Evolutionary conservation across 2,888 invertebrate species (phyloP), one percentile per base, ranked within the genome.

Genomic region (Trichopria drosophilae): DNA sequence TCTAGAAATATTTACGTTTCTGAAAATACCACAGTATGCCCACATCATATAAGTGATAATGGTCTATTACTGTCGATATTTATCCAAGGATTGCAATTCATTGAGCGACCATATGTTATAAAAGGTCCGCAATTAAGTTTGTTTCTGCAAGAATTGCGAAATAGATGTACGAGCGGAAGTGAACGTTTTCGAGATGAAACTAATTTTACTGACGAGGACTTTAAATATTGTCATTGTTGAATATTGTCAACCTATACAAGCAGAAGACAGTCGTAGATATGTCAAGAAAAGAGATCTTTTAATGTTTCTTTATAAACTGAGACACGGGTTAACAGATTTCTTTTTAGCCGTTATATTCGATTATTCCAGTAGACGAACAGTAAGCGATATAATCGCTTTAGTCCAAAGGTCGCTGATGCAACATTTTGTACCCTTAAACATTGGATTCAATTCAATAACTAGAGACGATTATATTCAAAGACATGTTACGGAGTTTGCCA

Each of bases 221-320:
- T 49, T 32, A 12, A 39, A 20, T 40, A 5, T 10, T 35, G 12
- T 6, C n/a, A n/a, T 32, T 32, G 23, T 48, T n/a, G n/a, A n/a
- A n/a, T n/a, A n/a, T n/a, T 56, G 53, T 22, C 47, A 56, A 32
- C 24, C 34, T 23, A 31, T 51, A 15, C 42, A 51, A 4, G 9
- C 13, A 26, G 10, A 39, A 22, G 26, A 16, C 37, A 43, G 48
- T 9, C 18, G 13, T 9, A 45, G 41, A 22, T 45, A 48, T 31
- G 18, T 22, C 9, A 3, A 9, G 10, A n/a, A n/a, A n/a, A 24
- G 26, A 24, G 7, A 24, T 10, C 10, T 24, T 9, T n/a, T n/a
- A n/a, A 18, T 34, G 7, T 52, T 49, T n/a, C 37, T 49, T 4
- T 52, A 45, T 31, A 52, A 55, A 15, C 15, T 54, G 35, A 50